Conservation (phyloP, 2,113 vertebrate species). For the Plotosus lineatus region DNA sequence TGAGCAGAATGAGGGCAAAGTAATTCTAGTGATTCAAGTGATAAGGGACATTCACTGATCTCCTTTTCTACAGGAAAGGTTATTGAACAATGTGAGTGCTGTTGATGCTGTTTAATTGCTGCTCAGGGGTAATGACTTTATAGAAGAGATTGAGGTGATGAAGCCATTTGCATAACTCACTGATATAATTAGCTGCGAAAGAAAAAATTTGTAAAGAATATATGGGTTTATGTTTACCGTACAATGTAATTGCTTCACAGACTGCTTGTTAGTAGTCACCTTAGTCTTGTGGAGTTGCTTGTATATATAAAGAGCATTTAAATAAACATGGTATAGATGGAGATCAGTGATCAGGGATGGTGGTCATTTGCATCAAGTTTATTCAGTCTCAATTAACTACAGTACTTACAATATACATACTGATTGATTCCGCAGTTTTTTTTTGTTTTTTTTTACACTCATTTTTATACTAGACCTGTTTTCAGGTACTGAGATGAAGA, state of each 20-base stretch:
- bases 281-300: slow-evolving; percentile 17
- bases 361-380: slow-evolving; percentile 48
- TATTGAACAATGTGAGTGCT: neutral
- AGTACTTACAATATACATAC: too few species aligned
- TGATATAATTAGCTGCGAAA: neutral
- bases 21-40: slow-evolving; percentile 26
- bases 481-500: neutral
- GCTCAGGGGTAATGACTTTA: neutral
- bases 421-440: too few species aligned
- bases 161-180: neutral
- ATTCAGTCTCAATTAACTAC: slow-evolving; percentile 41
- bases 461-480: neutral
- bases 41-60: slow-evolving; percentile 38
- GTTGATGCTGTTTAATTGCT: slow-evolving; percentile 28
- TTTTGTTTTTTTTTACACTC: too few species aligned
- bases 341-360: neutral
- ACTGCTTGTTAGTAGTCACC: neutral
- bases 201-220: slow-evolving; percentile 18
- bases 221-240: slow-evolving; percentile 5
- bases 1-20: slow-evolving; percentile 38
- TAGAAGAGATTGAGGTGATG: slow-evolving; percentile 13
- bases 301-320: slow-evolving; percentile 14
- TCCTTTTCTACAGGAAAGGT: slow-evolving; percentile 13
- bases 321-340: slow-evolving; percentile 16
- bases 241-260: slow-evolving; percentile 27